Percentiles rank a stretch among this genome's conserved stretches.
phyloP scores from a whole-genome alignment of 2,888 invertebrate genomes.

The Pterostichus madidus region DNA sequence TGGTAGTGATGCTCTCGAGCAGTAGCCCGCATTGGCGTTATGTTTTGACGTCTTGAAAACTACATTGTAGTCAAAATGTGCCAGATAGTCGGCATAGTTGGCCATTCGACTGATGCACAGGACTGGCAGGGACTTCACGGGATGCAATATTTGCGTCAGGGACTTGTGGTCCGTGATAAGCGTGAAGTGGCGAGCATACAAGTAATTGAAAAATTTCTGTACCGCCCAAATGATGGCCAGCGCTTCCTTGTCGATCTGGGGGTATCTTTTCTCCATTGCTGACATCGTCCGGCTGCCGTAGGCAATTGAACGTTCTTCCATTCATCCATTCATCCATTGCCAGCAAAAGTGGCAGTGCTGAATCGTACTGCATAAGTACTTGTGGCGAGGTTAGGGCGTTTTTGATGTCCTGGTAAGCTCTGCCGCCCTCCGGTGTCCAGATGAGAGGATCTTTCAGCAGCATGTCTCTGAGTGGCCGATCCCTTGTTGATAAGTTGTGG shows the following conservation, averaged over 20 bases:
- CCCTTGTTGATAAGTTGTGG: slow-evolving; percentile 65
- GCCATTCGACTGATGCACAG: slow-evolving; percentile 69
- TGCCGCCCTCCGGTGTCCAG: slow-evolving; percentile 64
- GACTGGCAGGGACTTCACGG: slow-evolving; percentile 67
- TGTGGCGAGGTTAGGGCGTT: slow-evolving; percentile 35
- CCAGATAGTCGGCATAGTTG: slow-evolving; percentile 63
- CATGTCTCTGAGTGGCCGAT: slow-evolving; percentile 65
- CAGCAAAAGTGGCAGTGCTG: neutral
- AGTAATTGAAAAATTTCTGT: slow-evolving; percentile 65
- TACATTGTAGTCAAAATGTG: slow-evolving; percentile 65
- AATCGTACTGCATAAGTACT: slow-evolving; percentile 26
- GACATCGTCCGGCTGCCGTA: slow-evolving; percentile 67
- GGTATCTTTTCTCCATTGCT: slow-evolving; percentile 65
- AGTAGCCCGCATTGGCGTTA: slow-evolving; percentile 67
- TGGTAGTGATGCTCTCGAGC: slow-evolving; percentile 17
- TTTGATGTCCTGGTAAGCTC: slow-evolving; percentile 63
- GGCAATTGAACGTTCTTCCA: slow-evolving; percentile 58
- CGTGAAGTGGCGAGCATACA: slow-evolving; percentile 68
- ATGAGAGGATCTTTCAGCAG: slow-evolving; percentile 35
- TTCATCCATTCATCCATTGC: slow-evolving; percentile 62
- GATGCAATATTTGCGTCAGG: slow-evolving; percentile 68
- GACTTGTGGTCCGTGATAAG: slow-evolving; percentile 69
- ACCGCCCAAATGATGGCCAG: slow-evolving; percentile 67
- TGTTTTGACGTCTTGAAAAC: slow-evolving; percentile 55
- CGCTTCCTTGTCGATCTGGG: slow-evolving; percentile 68